Conservation (phyloP, 2,888 invertebrate genomes). For the Lydus trimaculatus region DNA sequence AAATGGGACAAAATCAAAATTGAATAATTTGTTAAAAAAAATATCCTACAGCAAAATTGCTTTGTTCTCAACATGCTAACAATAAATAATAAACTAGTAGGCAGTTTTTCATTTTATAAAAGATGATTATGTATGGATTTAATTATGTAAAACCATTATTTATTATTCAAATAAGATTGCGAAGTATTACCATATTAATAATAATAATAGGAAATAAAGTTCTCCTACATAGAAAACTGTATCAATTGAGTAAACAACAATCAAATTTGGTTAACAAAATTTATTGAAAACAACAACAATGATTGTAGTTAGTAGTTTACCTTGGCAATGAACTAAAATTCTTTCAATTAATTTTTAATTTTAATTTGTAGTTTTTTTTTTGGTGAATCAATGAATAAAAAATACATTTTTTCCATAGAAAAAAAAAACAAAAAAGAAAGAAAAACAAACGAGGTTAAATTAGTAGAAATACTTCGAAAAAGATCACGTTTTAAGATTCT, state of each 20-base stretch:
- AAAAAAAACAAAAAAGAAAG: too few species aligned
- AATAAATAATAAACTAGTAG: neutral
- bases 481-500: neutral
- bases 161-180: slow-evolving; percentile 31
- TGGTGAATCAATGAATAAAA: too few species aligned
- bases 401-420: too few species aligned
- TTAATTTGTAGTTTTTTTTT: neutral
- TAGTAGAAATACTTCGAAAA: neutral
- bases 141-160: slow-evolving; percentile 24
- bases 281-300: neutral
- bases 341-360: neutral
- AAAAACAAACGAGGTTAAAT: neutral
- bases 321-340: slow-evolving; percentile 21
- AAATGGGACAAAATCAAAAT: too few species aligned
- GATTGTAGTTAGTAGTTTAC: slow-evolving; percentile 12
- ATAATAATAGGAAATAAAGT: neutral
- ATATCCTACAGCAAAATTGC: too few species aligned
- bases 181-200: slow-evolving; percentile 15
- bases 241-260: neutral
- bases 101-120: neutral
- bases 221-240: neutral
- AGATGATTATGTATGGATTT: neutral
- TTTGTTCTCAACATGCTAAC: neutral
- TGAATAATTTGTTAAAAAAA: neutral
- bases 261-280: neutral